Evolutionary conservation across 1,140 invertebrate species (phyloP).

Genomic region (Sinonovacula constricta): DNA sequence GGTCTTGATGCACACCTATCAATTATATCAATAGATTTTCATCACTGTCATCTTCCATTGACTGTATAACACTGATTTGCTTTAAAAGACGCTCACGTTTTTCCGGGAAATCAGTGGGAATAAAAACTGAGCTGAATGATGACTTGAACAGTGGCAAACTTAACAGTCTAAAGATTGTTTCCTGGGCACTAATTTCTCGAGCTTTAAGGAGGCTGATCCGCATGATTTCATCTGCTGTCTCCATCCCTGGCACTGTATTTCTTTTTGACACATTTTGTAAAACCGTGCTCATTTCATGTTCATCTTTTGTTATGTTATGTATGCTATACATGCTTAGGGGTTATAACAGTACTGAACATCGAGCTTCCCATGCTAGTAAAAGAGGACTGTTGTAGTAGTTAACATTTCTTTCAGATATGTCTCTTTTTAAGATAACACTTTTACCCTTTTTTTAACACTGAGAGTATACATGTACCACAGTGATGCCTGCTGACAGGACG

Average conservation of each 20-base stretch:
- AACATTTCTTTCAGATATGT: not conserved
- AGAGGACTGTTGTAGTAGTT: conserved; percentile 41
- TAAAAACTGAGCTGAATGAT: not conserved
- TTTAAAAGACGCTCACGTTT: conserved; percentile 12
- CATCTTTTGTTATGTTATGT: conserved; percentile 51
- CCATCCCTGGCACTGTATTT: conserved; percentile 1
- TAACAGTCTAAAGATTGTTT: not conserved
- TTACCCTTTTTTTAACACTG: conserved; percentile 7
- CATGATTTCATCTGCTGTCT: conserved; percentile 8
- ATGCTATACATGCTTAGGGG: conserved; percentile 45
- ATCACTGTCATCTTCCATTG: conserved; percentile 27
- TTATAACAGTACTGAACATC: conserved; percentile 42
- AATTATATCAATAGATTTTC: conserved; percentile 12
- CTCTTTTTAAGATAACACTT: conserved; percentile 6
- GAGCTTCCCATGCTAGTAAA: conserved; percentile 37
- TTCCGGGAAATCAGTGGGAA: not conserved
- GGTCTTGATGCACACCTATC: conserved; percentile 18
- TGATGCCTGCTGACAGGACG: not conserved
- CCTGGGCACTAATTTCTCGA: conserved; percentile 8
- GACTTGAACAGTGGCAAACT: conserved; percentile 9
- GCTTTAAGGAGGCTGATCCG: conserved; percentile 3
- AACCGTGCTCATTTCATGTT: conserved; percentile 26
- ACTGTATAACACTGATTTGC: not conserved
- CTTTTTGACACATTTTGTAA: conserved; percentile 13
- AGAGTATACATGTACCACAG: conserved; percentile 10